Percentiles rank a stretch among this genome's conserved stretches.
Conservation (phyloP, 2,797 vertebrate species). For the Acanthornis magna region DNA sequence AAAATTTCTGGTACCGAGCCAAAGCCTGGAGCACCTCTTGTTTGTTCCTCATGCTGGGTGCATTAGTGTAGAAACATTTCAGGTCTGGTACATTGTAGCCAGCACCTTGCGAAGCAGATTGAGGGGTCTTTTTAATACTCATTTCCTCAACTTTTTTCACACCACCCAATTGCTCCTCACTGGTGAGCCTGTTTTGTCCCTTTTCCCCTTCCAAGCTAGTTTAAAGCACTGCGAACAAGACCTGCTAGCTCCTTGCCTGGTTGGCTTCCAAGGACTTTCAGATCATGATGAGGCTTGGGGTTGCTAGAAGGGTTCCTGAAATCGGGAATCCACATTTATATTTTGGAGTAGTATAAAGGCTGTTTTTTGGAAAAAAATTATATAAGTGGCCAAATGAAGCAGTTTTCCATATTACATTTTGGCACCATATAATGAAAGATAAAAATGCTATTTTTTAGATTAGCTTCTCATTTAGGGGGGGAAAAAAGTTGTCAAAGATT, state of each 20-base stretch:
- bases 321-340: neutral
- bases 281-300: neutral
- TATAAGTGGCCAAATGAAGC: neutral
- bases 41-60: neutral
- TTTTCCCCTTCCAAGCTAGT: neutral
- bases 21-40: fast-evolving
- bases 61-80: neutral
- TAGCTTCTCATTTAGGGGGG: neutral
- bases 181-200: neutral
- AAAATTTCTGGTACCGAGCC: neutral
- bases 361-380: neutral
- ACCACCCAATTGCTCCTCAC: no score
- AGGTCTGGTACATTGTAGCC: neutral
- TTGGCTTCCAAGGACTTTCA: neutral
- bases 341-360: neutral
- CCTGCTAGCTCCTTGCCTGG: no score
- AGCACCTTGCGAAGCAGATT: neutral
- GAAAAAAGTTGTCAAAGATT: neutral
- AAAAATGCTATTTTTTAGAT: neutral
- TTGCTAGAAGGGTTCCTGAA: neutral
- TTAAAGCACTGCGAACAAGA: neutral
- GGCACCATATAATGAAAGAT: neutral
- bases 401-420: neutral
- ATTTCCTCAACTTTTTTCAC: neutral
- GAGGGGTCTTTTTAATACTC: neutral